Evolutionary conservation across 1,140 invertebrate species (phyloP), one percentile per base, ranked within the genome.

Genomic region (Lasioglossum albipes): DNA sequence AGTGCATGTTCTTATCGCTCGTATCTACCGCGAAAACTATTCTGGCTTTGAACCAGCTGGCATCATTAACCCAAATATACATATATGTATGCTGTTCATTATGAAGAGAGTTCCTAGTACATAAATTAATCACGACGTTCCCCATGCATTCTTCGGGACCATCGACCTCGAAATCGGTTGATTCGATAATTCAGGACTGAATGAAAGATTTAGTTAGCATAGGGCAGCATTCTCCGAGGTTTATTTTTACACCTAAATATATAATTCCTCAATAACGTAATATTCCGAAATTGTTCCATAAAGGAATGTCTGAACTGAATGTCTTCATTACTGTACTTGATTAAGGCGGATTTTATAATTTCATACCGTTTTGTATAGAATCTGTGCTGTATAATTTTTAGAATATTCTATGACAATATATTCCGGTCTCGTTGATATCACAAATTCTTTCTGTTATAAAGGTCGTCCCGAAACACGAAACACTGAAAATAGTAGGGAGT

Each of bases 61-160:
- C 81, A 86, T 76, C 81, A 86, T 86, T 86, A 86, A 86, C 85
- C 84, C 69, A 86, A 83, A 86, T 86, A 79, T 85, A 80, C 79
- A 52, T 85, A 80, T 82, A 52, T 86, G 72, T 82, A 52, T 86
- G 72, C 52, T 59, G 70, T 86, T 75, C 73, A 83, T 86, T 75
- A 86, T 66, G 68, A 85, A 67, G 72, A 64, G 70, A 64, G 49
- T 72, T 81, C 20, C 61, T 75, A 70, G 57, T 57, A 62, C 68
- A 78, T 86, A 85, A 86, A 86, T 86, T 85, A 85, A 79, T 85
- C 80, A 85, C 36, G 36, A 20, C 59, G 12, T 68, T 71, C 75
- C 67, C 62, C 9, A 49, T 61, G 22, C 61, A 75, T 65, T 64
- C 71, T 79, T 79, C 75, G 66, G 2, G 36, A 68, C 42, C 78